These are phyloP conservation scores for Oreonectes daqikongensis DNA, from an alignment of 2,797 vertebrate species.

Conservation along the genomic window DNA sequence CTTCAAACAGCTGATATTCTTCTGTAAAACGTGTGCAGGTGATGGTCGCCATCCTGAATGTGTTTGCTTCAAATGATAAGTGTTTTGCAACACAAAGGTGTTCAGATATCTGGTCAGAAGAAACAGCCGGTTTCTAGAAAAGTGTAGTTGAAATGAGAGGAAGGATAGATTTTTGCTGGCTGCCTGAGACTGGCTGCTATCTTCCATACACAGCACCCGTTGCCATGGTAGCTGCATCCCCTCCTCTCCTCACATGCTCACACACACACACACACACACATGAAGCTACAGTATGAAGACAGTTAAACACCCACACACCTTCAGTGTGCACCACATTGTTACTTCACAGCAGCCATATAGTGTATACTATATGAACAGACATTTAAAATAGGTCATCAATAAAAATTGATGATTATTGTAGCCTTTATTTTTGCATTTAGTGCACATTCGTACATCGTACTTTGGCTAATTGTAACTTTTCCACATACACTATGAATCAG, in stretches of 20 bases:
- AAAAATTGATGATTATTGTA: not conserved
- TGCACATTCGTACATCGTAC: not conserved
- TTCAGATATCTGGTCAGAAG: constrained; percentile 2
- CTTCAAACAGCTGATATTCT: constrained; percentile 97
- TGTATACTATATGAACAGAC: not conserved
- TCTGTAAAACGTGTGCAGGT: constrained; percentile 98
- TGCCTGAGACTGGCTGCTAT: constrained; percentile 44
- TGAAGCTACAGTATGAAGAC: constrained; percentile 32
- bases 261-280: constrained; percentile 52
- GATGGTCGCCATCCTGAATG: constrained; percentile 90
- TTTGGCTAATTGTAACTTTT: not conserved
- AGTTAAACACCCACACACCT: constrained; percentile 50
- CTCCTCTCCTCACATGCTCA: constrained; percentile 43
- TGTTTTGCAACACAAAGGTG: constrained; percentile 14
- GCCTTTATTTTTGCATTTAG: not conserved
- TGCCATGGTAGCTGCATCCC: constrained; percentile 57
- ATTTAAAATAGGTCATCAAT: constrained; percentile 12
- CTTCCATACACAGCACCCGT: constrained; percentile 54
- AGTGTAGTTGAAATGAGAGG: constrained; percentile 29
- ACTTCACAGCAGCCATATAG: constrained; percentile 8
- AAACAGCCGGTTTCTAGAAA: constrained; percentile 12
- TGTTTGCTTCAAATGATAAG: constrained; percentile 18
- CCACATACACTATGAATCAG: not conserved
- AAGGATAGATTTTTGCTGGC: constrained; percentile 41
- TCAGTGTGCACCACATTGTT: constrained; percentile 22